phyloP scores from a whole-genome alignment of 1,140 invertebrate genomes.

The Drosophila erecta region DNA sequence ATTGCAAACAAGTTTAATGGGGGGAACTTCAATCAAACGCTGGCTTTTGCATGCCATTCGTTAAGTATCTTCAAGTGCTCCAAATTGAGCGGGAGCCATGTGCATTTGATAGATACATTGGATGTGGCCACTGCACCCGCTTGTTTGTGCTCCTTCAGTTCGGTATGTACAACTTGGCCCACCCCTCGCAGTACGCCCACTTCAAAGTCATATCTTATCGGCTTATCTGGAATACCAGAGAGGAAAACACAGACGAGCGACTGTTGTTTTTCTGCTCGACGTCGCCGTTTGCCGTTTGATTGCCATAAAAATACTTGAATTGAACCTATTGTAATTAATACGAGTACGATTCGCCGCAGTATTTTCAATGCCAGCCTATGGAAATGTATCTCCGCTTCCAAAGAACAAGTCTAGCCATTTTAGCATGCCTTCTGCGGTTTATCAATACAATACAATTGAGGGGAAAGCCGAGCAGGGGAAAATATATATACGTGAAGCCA shows the following conservation, averaged over 20 bases:
- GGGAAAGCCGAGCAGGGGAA: slow-evolving; percentile 8
- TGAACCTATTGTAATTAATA: slow-evolving; percentile 74
- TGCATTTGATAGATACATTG: slow-evolving; percentile 40
- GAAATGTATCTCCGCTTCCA: slow-evolving; percentile 45
- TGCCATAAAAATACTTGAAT: slow-evolving; percentile 65
- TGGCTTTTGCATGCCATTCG: slow-evolving; percentile 26
- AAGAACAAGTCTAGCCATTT: slow-evolving; percentile 1
- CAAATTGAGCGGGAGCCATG: slow-evolving; percentile 24
- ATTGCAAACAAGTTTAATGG: slow-evolving; percentile 33
- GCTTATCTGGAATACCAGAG: slow-evolving; percentile 68
- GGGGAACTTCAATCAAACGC: slow-evolving; percentile 50
- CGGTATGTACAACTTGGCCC: background rate
- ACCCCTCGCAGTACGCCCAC: background rate
- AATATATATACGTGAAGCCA: slow-evolving; percentile 49
- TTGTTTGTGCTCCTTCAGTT: slow-evolving; percentile 11
- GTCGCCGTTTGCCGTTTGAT: slow-evolving; percentile 14
- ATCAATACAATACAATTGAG: slow-evolving; percentile 37
- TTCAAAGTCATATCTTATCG: slow-evolving; percentile 60
- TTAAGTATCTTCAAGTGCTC: slow-evolving; percentile 49
- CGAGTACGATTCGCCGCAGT: slow-evolving; percentile 22
- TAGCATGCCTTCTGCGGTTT: slow-evolving; percentile 60
- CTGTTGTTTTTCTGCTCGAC: slow-evolving; percentile 34
- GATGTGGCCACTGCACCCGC: slow-evolving; percentile 27
- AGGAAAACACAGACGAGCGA: slow-evolving; percentile 40
- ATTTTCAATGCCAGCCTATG: slow-evolving; percentile 44